Conservation (phyloP, 2,888 invertebrate genomes). For the Cecidostiba fungosa region DNA sequence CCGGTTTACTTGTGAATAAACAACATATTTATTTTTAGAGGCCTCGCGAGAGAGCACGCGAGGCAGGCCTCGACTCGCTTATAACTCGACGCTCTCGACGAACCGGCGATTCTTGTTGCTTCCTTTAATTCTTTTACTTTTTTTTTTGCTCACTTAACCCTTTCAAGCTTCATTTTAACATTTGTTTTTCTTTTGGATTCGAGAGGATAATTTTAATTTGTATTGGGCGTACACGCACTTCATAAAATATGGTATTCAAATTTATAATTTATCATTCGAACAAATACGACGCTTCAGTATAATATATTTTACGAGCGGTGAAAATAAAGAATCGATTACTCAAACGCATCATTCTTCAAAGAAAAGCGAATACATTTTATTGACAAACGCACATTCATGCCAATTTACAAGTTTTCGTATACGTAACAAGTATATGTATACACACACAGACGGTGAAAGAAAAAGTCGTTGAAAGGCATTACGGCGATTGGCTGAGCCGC, state of each 20-base stretch:
- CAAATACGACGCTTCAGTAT: no score
- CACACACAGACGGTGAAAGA: neutral
- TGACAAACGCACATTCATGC: neutral
- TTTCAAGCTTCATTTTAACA: neutral
- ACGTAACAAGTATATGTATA: neutral
- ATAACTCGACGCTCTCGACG: slow-evolving; percentile 1
- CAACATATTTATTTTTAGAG: slow-evolving; percentile 81
- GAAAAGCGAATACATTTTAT: neutral
- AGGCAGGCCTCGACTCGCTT: slow-evolving; percentile 18
- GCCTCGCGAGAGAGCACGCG: slow-evolving; percentile 67
- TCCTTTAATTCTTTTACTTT: neutral
- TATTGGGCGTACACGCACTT: no score
- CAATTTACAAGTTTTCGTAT: neutral
- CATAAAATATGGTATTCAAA: no score
- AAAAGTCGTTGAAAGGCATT: neutral
- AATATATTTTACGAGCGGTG: no score
- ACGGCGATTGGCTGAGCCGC: neutral
- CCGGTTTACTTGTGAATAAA: slow-evolving; percentile 81
- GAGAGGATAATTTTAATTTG: neutral
- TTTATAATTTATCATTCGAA: no score
- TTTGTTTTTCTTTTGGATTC: neutral
- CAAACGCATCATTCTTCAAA: no score
- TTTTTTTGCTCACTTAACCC: neutral
- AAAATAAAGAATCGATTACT: no score
- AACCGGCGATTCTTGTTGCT: neutral